phyloP scores from a whole-genome alignment of 1,140 invertebrate genomes.

The Mycetomoellerius zeteki region DNA sequence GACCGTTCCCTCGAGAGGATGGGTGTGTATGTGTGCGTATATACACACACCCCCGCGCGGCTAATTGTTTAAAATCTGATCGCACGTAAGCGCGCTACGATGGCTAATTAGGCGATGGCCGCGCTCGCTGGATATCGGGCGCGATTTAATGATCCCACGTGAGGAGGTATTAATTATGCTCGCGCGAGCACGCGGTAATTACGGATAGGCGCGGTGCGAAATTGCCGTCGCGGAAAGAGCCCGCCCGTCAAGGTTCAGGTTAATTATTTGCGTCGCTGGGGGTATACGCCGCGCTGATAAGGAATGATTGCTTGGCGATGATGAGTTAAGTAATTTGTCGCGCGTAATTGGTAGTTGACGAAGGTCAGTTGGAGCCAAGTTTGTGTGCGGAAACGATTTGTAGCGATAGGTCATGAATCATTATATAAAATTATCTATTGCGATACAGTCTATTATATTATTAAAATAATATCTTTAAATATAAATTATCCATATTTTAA shows the following conservation, averaged over 20 bases:
- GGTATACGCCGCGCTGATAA: slow-evolving; percentile 33
- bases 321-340: slow-evolving; percentile 52
- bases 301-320: slow-evolving; percentile 45
- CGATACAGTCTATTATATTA: neutral
- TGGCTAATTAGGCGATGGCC: slow-evolving; percentile 62
- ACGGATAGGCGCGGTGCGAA: slow-evolving; percentile 59
- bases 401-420: neutral
- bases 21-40: slow-evolving; percentile 33
- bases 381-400: slow-evolving; percentile 17
- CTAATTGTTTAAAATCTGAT: slow-evolving; percentile 86
- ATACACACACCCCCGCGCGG: slow-evolving; percentile 70
- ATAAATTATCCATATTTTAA: neutral
- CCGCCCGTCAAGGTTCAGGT: slow-evolving; percentile 34
- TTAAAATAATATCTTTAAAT: neutral
- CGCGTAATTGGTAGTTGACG: slow-evolving; percentile 42
- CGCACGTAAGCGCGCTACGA: slow-evolving; percentile 65
- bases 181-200: slow-evolving; percentile 39
- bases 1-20: slow-evolving; percentile 80
- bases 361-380: neutral
- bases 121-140: slow-evolving; percentile 39
- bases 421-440: neutral
- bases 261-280: slow-evolving; percentile 51
- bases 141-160: slow-evolving; percentile 63
- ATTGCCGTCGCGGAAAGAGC: slow-evolving; percentile 51
- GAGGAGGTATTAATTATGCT: slow-evolving; percentile 57